phyloP scores from a whole-genome alignment of 2,113 vertebrate genomes.

The Lichenostomus cassidix region DNA sequence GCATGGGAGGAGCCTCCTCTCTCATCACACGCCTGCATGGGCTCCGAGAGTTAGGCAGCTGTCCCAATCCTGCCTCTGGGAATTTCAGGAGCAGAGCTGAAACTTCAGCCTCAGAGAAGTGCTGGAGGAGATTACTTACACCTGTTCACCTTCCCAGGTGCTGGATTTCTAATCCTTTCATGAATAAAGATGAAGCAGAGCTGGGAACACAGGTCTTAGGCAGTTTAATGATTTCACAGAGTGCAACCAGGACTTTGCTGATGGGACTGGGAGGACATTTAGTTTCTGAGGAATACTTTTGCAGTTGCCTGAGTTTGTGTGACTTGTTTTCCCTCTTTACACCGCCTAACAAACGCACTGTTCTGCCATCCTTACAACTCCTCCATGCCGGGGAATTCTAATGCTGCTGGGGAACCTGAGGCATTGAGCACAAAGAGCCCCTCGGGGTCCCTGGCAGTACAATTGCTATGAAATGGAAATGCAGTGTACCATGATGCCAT shows the following conservation, averaged over 20 bases:
- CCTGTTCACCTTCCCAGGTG: not conserved
- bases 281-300: not conserved
- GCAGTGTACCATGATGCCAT: constrained; percentile 89
- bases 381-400: not conserved
- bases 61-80: not conserved
- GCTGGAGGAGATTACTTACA: not conserved
- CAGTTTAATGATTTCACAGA: not conserved
- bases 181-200: constrained; percentile 6
- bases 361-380: not conserved
- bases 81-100: not conserved
- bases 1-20: not conserved
- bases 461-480: constrained; percentile 65
- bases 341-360: not conserved
- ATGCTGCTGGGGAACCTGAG: not conserved
- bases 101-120: not conserved
- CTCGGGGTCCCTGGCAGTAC: not conserved
- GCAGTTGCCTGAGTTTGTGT: not conserved
- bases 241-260: not conserved
- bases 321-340: not conserved
- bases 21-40: accelerated
- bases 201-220: not conserved
- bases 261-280: not conserved
- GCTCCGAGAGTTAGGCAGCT: accelerated
- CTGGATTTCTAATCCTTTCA: not conserved
- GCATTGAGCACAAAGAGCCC: not conserved